A percentile compares a stretch with the other conserved stretches of the same genome.
Evolutionary conservation across 2,113 vertebrate species (phyloP).

Genomic region (Oreochromis niloticus): DNA sequence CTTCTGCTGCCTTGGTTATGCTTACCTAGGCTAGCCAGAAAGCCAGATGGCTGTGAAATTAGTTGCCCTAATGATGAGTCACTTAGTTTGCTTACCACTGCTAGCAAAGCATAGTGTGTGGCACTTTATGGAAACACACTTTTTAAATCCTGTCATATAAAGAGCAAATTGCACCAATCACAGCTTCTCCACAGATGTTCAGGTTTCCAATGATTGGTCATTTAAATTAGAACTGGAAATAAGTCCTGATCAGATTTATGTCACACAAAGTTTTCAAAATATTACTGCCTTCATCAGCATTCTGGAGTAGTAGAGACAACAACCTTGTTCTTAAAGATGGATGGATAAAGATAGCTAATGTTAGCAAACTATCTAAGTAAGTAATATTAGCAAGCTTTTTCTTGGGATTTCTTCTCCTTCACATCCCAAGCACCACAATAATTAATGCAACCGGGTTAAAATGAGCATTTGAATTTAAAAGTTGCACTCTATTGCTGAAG

Average conservation of each 20-base stretch:
- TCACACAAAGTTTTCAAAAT: not conserved
- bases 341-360: not conserved
- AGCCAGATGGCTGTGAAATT: not conserved
- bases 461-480: not conserved
- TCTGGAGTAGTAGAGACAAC: not conserved
- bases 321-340: not conserved
- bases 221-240: not conserved
- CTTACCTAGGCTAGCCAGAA: not conserved
- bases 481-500: not conserved
- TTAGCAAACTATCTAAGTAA: not conserved
- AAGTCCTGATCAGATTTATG: not conserved
- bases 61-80: not conserved
- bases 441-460: not conserved
- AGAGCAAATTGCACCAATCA: not conserved
- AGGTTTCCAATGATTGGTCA: not conserved
- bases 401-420: not conserved
- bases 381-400: too few relatives aligned
- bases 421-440: not conserved
- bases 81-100: not conserved
- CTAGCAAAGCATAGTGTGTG: not conserved
- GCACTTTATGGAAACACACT: not conserved
- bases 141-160: not conserved
- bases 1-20: not conserved
- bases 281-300: not conserved
- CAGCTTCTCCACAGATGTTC: not conserved